Evolutionary conservation across 2,113 vertebrate species (phyloP), one percentile per base, ranked within the genome.

Genomic region (Chunga burmeisteri): DNA sequence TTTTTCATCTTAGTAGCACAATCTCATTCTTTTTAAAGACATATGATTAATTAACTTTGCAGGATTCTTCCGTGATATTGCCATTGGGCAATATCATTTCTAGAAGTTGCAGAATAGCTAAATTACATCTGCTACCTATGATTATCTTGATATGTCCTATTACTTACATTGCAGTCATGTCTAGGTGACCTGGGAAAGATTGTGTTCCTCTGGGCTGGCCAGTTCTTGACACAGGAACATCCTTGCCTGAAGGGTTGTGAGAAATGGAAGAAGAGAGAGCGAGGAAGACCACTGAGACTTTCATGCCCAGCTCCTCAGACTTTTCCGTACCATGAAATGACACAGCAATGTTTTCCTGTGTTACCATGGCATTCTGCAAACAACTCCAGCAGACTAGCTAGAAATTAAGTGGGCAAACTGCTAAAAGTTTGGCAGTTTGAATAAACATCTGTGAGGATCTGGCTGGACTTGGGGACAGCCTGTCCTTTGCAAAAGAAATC

Each of bases 321-420:
- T 66, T 68, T 22, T 94, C 56, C 86, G 81, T 88, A 72, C 56
- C 21, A 49, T 14, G 30, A 78, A 94, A 93, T 16, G 68, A 94
- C 59, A 92, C 82, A 84, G 80, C 80, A 88, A 13, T 96, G 68
- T 96, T 97, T 95, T 92, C 61, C 30, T 36, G 63, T 0, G 61
- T 96, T 94, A 56, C 95, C 83, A 92, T 61, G 88, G 88, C 44
- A 44, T 93, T 71, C 81, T 90, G 72, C 68, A 92, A 94, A 93
- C 52, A 88, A 42, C 34, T 88, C 30, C 75, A 81, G 59, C 36
- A 63, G 20, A 26, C 65, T 55, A 65, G 70, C 80, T 95, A 71
- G 77, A 94, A 91, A 91, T 92, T 25, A 90, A 92, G 52, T 68
- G 94, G 91, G 73, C 73, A 96, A 96, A 94, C 63, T 72, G 94